Conservation (phyloP, 2,113 vertebrate genomes). For the Urocolius indicus region DNA sequence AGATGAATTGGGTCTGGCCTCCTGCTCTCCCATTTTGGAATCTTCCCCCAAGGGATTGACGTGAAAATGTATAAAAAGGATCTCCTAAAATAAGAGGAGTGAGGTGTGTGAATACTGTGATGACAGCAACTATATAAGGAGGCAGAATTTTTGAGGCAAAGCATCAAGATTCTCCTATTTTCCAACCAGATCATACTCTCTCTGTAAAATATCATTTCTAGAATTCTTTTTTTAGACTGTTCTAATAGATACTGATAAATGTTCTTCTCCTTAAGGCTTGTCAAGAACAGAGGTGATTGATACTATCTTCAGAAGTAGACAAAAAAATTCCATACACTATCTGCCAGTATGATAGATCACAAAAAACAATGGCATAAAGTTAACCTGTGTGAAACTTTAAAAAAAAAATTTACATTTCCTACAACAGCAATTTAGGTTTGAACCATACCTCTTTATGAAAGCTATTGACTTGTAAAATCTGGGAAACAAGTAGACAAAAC, state of each 20-base stretch:
- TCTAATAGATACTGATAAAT: constrained; percentile 72
- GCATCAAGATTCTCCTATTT: constrained; percentile 40
- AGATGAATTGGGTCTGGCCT: background rate
- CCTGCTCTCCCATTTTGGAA: background rate
- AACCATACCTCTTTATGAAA: constrained; percentile 33
- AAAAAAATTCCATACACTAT: constrained; percentile 56
- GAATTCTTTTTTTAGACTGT: constrained; percentile 69
- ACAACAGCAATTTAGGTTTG: background rate
- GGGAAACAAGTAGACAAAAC: background rate
- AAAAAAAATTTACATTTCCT: constrained; percentile 15
- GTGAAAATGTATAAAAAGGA: background rate
- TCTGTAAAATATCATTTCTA: constrained; percentile 29
- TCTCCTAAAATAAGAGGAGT: background rate
- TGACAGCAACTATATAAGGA: constrained; percentile 31
- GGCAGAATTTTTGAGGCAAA: constrained; percentile 22
- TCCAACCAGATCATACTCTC: constrained; percentile 42
- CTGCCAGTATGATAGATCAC: constrained; percentile 53
- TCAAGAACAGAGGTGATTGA: constrained; percentile 72
- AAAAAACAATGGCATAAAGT: constrained; percentile 61
- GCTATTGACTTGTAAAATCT: constrained; percentile 10
- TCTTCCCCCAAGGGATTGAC: background rate
- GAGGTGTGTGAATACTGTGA: background rate
- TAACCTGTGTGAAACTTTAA: constrained; percentile 7
- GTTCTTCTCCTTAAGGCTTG: constrained; percentile 67
- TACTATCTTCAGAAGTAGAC: constrained; percentile 65